These are phyloP conservation scores for Geopemphigus sp. DNA, from an alignment of 1,140 invertebrate genomes.

Conservation along the genomic window DNA sequence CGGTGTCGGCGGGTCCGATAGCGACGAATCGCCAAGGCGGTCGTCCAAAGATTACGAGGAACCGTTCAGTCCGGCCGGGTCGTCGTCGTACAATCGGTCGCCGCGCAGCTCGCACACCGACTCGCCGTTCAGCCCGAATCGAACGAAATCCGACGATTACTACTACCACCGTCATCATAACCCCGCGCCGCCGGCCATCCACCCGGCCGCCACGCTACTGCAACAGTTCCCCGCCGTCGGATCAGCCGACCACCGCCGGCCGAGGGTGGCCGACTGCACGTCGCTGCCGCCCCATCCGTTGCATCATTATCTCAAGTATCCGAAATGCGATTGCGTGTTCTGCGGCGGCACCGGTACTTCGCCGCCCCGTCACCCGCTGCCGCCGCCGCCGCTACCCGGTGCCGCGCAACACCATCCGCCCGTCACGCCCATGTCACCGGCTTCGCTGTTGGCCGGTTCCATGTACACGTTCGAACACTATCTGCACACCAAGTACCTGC, in stretches of 20 bases:
- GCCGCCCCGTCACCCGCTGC: conserved; percentile 59
- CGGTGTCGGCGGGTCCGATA: conserved; percentile 55
- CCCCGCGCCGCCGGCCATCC: conserved; percentile 54
- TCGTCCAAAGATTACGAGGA: conserved; percentile 58
- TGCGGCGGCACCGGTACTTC: conserved; percentile 52
- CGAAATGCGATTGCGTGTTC: conserved; percentile 56
- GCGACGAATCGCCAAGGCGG: conserved; percentile 56
- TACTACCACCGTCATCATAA: conserved; percentile 48
- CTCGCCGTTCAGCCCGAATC: conserved; percentile 61
- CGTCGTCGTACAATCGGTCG: conserved; percentile 59
- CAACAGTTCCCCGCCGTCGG: conserved; percentile 2
- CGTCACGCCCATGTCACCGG: conserved; percentile 61
- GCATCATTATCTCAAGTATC: conserved; percentile 56
- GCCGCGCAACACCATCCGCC: conserved; percentile 62
- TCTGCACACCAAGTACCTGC: conserved; percentile 71
- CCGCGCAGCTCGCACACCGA: conserved; percentile 60
- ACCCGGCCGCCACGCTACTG: neutral
- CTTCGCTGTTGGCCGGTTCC: conserved; percentile 59
- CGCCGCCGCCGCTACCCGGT: conserved; percentile 58
- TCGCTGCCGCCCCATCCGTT: conserved; percentile 22
- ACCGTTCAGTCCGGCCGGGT: conserved; percentile 61
- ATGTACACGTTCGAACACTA: conserved; percentile 69
- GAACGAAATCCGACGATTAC: conserved; percentile 58
- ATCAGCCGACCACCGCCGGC: neutral
- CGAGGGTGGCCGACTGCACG: neutral